Base-by-base conservation (phyloP, 37 sponge, comb jelly and placozoan genomes). In the Mnemiopsis leidyi region DNA sequence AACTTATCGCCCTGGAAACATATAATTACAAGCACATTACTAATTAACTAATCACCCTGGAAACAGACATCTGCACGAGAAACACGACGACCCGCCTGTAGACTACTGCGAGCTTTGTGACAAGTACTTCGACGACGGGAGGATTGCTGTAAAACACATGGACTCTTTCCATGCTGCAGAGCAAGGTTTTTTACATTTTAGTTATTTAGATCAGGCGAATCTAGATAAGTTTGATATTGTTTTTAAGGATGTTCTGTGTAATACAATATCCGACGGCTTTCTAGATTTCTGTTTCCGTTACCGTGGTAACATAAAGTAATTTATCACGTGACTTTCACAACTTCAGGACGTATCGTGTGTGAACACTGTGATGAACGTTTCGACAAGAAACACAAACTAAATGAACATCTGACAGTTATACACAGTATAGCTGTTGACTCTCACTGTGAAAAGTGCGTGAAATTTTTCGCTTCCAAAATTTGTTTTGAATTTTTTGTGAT, bases 91-190 rank as follows among this genome's bases (percentile, higher is more conserved):
- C 61, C 90, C 90, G 0, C 35, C 61, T 38, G 90, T 85, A 28
- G 90, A 85, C 36, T 85, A 85, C 61, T 85, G 90, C 39, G 90
- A 85, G 29, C 30, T 85, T n/a, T 85, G 90, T 85, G 90, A 85
- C 90, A 85, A 85, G 48, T 85, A 85, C 35, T 85, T 85, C 23
- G 90, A 85, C 26, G 90, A 85, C 39, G 90, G 90, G 16, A 1
- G 61, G 61, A 85, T 85, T 39, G 90, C 90, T 28, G 90, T 85
- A 13, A 85, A 85, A 85, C 90, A 85, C 90, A 85, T 85, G 90
- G 90, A 85, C 48, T 85, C 90, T 1, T 85, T 40, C 90, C 90
- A 85, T 21, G 90, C 90, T 7, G 90, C 90, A 20, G 90, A 85
- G 39, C 90, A 85, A 39, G 90, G 90, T 79, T 1, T n/a, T n/a